Conservation (phyloP, 1,140 invertebrate genomes). For the Ericerus pela region DNA sequence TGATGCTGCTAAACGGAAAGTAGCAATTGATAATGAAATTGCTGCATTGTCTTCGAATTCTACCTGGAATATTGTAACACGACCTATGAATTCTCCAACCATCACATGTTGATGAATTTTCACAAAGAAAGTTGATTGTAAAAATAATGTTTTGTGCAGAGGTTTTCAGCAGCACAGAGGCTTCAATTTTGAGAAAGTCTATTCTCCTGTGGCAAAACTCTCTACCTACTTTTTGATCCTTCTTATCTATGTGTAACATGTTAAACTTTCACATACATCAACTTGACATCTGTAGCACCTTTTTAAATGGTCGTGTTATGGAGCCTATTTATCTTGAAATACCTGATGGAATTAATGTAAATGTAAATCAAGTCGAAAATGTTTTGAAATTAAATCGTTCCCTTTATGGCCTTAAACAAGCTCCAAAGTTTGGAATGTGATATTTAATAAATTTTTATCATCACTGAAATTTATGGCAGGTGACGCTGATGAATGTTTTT, state of each 20-base stretch:
- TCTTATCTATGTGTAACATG: no score
- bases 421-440: not conserved
- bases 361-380: constrained; percentile 12
- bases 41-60: constrained; percentile 28
- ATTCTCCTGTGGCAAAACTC: constrained; percentile 20
- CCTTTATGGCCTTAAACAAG: constrained; percentile 1
- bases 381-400: no score
- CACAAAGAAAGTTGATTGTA: not conserved
- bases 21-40: constrained; percentile 30
- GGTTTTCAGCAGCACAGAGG: constrained; percentile 18
- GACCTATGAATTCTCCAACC: constrained; percentile 21
- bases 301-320: not conserved
- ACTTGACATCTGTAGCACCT: no score
- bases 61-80: constrained; percentile 28
- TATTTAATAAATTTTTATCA: not conserved
- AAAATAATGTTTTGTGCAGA: constrained; percentile 17
- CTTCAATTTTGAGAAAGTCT: constrained; percentile 17
- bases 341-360: no score
- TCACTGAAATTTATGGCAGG: not conserved
- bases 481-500: constrained; percentile 5
- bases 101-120: constrained; percentile 22
- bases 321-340: no score
- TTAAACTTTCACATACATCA: no score
- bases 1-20: constrained; percentile 23
- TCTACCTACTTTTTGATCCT: not conserved